These are phyloP conservation scores for Copidosoma aretas DNA, from an alignment of 2,888 invertebrate genomes.

Conservation along the genomic window DNA sequence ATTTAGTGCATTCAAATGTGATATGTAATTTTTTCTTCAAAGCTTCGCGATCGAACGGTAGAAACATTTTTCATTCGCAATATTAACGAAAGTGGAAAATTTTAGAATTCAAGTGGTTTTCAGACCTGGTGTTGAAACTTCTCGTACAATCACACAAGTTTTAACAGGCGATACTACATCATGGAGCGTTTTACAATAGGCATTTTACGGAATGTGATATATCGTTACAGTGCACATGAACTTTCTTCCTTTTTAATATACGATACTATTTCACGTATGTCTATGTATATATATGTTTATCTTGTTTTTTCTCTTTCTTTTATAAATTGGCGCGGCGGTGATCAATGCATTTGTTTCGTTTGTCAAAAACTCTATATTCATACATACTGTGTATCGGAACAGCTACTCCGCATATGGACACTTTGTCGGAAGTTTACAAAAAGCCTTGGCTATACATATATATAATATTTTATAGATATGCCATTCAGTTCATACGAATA, in stretches of 20 bases:
- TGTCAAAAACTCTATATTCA: slow-evolving; percentile 15
- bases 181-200: slow-evolving; percentile 29
- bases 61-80: too few species aligned
- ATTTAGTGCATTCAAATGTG: too few species aligned
- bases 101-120: slow-evolving; percentile 6
- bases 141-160: slow-evolving; percentile 30
- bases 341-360: slow-evolving; percentile 16
- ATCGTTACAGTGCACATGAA: slow-evolving; percentile 39
- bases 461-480: not conserved
- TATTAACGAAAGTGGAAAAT: not conserved
- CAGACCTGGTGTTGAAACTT: slow-evolving; percentile 29
- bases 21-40: too few species aligned
- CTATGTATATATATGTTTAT: slow-evolving; percentile 1
- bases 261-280: slow-evolving; percentile 15
- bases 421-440: slow-evolving; percentile 36
- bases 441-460: slow-evolving; percentile 26
- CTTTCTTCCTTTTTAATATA: too few species aligned
- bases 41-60: too few species aligned
- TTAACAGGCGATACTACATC: slow-evolving; percentile 35
- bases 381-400: slow-evolving; percentile 12
- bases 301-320: not conserved
- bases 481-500: not conserved
- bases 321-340: slow-evolving; percentile 13
- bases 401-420: slow-evolving; percentile 25
- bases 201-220: slow-evolving; percentile 37